Base-by-base conservation (phyloP, 2,113 vertebrate species). In the Pelusios castaneus region DNA sequence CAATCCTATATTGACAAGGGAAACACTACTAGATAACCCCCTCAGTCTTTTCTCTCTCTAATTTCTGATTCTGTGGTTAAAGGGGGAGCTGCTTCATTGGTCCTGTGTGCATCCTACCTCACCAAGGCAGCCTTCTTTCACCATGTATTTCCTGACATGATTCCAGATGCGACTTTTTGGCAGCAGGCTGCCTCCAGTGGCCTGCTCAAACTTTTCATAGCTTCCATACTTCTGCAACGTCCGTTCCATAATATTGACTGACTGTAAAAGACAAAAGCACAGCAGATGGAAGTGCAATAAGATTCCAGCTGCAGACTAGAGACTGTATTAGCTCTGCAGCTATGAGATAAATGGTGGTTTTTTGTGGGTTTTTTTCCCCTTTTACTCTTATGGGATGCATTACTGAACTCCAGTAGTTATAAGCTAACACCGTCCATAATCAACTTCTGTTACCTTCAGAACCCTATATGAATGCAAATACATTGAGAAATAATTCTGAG, bases 51-150 rank as follows among this genome's bases (percentile, higher is more conserved):
- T 47, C 56, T 45, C 51, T 82, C 27, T 47, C 75, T 34, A 45
- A 12, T 10, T 5, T 41, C 12, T n/a, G 31, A 76, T 19, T n/a
- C 73, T 77, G 8, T 89, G 34, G 29, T 12, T 47, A 5, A 85
- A 24, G 1, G 0, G 31, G 76, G 29, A 4, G 51, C 45, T 85
- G 55, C 56, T 90, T 75, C 43, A 88, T 63, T 38, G 34, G 24
- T 4, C 11, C 21, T 60, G 67, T 0, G 24, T 6, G 5, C 2
- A 12, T 49, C 98, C 93, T 95, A 99, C 99, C 98, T 99, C 99
- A n/a, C 99, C 99, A 63, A 99, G 84, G 80, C 99, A 99, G 94
- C 99, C 99, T 96, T 99, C 99, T 86, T 99, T 99, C 95, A 98
- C 96, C 99, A 99, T 99, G 96, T 99, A 99, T 83, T 99, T 99